Evolutionary conservation across 2,797 vertebrate genomes (phyloP).

Genomic region (Pipistrellus pipistrellus): DNA sequence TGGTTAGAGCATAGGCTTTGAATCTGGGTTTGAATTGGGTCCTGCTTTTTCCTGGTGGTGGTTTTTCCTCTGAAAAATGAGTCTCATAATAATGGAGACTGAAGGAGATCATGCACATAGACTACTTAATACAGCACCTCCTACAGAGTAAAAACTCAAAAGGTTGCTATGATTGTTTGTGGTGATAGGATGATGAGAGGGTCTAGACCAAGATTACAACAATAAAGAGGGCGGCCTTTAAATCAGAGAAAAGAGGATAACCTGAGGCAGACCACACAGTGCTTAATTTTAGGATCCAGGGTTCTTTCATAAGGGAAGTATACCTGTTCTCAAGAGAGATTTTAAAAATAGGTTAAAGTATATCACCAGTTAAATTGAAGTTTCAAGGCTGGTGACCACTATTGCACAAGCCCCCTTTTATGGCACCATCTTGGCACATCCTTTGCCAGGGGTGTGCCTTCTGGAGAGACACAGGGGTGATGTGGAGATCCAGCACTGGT

Average conservation of each 20-base stretch:
- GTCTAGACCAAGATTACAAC: neutral
- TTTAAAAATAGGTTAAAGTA: neutral
- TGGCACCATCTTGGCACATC: neutral
- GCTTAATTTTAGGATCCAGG: neutral
- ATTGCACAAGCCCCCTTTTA: neutral
- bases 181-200: neutral
- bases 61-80: neutral
- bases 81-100: neutral
- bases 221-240: neutral
- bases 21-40: neutral
- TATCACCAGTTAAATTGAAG: neutral
- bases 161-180: neutral
- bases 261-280: neutral
- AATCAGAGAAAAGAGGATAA: neutral
- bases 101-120: neutral
- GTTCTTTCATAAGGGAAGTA: neutral
- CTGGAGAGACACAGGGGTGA: too few species aligned
- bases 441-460: neutral
- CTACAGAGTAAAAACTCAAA: neutral
- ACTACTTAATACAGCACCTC: neutral
- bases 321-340: neutral
- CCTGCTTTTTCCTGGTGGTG: neutral
- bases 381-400: neutral
- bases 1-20: neutral
- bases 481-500: neutral